Evolutionary conservation across 2,888 invertebrate genomes (phyloP).

Genomic region (Drosophila basisetae): DNA sequence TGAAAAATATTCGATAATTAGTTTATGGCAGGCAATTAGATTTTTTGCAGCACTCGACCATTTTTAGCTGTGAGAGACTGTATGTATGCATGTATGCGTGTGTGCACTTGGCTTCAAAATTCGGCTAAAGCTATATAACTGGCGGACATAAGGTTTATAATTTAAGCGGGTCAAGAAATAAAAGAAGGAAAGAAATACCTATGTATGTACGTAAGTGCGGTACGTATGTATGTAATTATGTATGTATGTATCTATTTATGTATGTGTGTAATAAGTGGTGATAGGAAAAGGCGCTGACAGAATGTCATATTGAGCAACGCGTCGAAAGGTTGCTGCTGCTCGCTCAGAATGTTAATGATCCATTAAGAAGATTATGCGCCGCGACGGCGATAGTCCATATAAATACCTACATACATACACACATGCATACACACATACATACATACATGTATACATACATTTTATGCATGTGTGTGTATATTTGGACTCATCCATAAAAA

Average conservation of each 20-base stretch:
- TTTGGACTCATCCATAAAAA: constrained; percentile 21
- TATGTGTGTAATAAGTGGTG: constrained; percentile 18
- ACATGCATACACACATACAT: background rate
- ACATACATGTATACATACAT: no score
- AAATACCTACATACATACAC: background rate
- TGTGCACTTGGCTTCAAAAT: constrained; percentile 1
- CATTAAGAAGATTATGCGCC: constrained; percentile 78
- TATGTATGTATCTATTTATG: background rate
- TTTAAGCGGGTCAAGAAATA: constrained; percentile 12
- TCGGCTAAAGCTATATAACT: constrained; percentile 28
- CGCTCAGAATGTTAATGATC: constrained; percentile 77
- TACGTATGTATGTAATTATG: background rate
- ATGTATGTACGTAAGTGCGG: background rate
- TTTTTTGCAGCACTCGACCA: no score
- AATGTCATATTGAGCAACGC: constrained; percentile 58
- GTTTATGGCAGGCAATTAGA: no score
- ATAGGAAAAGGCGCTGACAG: constrained; percentile 54
- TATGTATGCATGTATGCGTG: background rate
- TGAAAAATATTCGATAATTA: no score
- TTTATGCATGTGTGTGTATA: background rate
- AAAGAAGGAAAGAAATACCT: constrained; percentile 20
- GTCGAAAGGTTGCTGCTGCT: constrained; percentile 55
- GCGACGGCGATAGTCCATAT: constrained; percentile 40
- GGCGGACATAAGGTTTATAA: constrained; percentile 27
- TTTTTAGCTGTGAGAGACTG: background rate